Base-by-base conservation (phyloP, 1,140 invertebrate genomes). In the Drosophila kohkoa region DNA sequence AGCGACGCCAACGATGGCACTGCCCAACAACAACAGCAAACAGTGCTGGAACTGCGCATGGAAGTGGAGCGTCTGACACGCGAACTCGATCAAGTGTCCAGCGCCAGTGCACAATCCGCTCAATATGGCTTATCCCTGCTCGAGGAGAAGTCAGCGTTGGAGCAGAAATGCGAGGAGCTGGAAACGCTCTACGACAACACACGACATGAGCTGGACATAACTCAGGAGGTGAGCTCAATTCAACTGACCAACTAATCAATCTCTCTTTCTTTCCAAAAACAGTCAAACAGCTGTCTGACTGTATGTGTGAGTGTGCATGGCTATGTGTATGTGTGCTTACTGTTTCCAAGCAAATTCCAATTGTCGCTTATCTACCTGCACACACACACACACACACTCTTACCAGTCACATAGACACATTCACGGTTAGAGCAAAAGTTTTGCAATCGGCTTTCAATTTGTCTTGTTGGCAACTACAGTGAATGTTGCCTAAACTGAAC, bases 91-190 rank as follows among this genome's bases (percentile, higher is more conserved):
- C 96, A 98, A 93, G 97, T 98, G 4, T 98, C 96, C 82, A 97
- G 96, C 76, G 98, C 99, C 93, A 99, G 99, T 93, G 96, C 98
- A 72, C 98, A 99, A 93, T 99, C 98, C 46, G 99, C 98, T 38
- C 96, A 99, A 93, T 99, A 99, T 93, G 99, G 99, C 7, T 94
- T 99, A 69, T 97, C 96, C 46, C 94, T 99, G 57, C 94, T 99
- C 60, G 97, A 99, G 91, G 98, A 99, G 92, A 99, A 99, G 93
- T 96, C 97, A 49, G 93, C 94, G 25, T 93, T 99, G 35, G 95
- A 98, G 92, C 94, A 95, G 81, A 94, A 96, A 91, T 97, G 96
- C 93, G 97, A 97, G 87, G 97, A 99, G 81, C 93, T 99, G 8
- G 97, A 97, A 92, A 94, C 94, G 13, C 93, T 97, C 15, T 98